These are phyloP conservation scores for Geophilus truncorum DNA, from an alignment of 2,888 invertebrate genomes.

Conservation along the genomic window DNA sequence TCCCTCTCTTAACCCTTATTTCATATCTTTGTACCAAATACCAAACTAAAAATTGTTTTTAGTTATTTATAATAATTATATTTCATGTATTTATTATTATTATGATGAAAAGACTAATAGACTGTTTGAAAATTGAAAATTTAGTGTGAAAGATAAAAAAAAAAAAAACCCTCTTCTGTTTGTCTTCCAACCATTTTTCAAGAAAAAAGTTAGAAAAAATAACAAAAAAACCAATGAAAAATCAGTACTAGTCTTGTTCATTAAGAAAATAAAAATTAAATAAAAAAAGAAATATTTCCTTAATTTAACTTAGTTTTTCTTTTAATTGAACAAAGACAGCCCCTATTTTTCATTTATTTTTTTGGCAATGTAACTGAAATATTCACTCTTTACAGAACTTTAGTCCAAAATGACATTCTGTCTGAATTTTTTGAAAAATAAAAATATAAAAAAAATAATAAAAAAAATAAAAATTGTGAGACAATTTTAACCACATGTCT, in stretches of 20 bases:
- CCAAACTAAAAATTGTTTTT: too few relatives aligned
- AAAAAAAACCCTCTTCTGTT: constrained; percentile 4
- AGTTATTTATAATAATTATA: background rate
- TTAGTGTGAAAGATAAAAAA: constrained; percentile 8
- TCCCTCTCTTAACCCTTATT: background rate
- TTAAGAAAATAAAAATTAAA: background rate
- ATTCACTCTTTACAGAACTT: constrained; percentile 19
- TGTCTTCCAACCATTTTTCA: constrained; percentile 25
- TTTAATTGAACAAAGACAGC: too few relatives aligned
- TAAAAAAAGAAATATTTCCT: background rate
- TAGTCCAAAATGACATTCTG: constrained; percentile 19
- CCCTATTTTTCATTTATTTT: background rate
- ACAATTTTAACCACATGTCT: background rate
- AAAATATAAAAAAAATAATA: background rate
- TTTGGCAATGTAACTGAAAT: background rate
- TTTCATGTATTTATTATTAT: background rate
- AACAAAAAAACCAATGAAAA: background rate
- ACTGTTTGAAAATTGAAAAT: background rate
- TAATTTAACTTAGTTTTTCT: background rate
- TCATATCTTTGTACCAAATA: background rate
- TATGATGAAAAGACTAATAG: background rate
- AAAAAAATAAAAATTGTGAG: background rate
- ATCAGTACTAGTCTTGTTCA: background rate
- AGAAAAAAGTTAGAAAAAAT: background rate
- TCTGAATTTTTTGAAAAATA: constrained; percentile 15